Base-by-base conservation (phyloP, 1,140 invertebrate species). In the Drosophila varians region DNA sequence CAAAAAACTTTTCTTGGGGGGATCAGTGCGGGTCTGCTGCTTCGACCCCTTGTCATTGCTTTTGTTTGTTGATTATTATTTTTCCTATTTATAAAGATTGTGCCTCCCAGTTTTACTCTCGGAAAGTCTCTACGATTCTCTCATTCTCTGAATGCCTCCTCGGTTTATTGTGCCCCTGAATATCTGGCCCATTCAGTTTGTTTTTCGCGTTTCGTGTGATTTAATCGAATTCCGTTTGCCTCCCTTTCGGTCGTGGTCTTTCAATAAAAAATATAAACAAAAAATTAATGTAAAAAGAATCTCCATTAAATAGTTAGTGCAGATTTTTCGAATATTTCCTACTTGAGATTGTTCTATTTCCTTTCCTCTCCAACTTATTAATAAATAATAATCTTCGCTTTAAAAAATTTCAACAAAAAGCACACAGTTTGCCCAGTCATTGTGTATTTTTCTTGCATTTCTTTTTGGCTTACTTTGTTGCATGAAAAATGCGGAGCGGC, bases 61-160 rank as follows among this genome's bases (percentile, higher is more conserved):
- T 48, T 57, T 52, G 68, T 72, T 72, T 72, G 69, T 69, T 71
- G 64, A 54, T 70, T 84, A 53, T 77, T 83, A 36, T 56, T 74
- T 74, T 74, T 66, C 56, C 80, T 86, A 86, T 84, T 84, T 86
- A 68, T 84, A 84, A 73, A 86, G 79, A 86, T 86, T 62, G 77
- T 18, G 19, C 9, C 70, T 56, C 43, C 47, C 61, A 21, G 25
- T 14, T 34, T 40, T n/a, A 26, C 25, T 57, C 53, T 48, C 28
- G 1, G 25, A 9, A 42, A 4, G 31, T 12, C 56, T n/a, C 34
- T 42, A 26, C 49, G 12, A 12, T 9, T 61, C 60, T 57, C 60
- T 43, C 31, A 23, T 36, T 14, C 58, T 40, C 12, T 18, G 45
- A 34, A 23, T 53, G 56, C 62, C 71, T 61, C 51, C 31, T 54